Base-by-base conservation (phyloP, 2,113 vertebrate genomes). In the Nothobranchius furzeri region DNA sequence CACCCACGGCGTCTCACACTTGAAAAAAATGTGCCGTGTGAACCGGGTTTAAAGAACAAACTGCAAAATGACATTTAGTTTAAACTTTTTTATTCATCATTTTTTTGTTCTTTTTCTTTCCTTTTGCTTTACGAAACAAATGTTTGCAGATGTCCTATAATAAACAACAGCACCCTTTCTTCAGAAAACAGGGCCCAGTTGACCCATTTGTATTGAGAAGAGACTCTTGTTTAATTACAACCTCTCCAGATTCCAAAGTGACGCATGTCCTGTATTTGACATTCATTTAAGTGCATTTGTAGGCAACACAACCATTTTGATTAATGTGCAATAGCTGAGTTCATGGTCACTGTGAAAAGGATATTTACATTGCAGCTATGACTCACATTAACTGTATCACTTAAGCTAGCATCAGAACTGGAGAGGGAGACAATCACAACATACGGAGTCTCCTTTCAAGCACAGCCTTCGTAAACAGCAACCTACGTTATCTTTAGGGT, bases 81-180 rank as follows among this genome's bases (percentile, higher is more conserved):
- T 85, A 71, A 91, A 88, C 84, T 84, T 90, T 87, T 90, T 91
- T 89, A 89, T 89, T 88, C 61, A 75, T 85, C 72, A 87, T 83
- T 79, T 89, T 81, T 76, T 75, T 64, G 63, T 85, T 82, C 70
- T 90, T 88, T 91, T 91, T 75, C 90, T 84, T 76, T 45, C 79
- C 89, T 91, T 90, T 91, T 86, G 82, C 85, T 85, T 92, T 91
- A 93, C 88, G 89, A 93, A 93, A 93, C 90, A 93, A 93, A 92
- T 88, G 86, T 87, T 92, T 91, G 88, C 90, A 93, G 91, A 92
- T 92, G 88, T 92, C 88, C 86, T 87, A 89, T 90, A 93, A 92
- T 92, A 89, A 92, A 91, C 91, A 90, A 91, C 84, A 88, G 87
- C 86, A 83, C 87, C 85, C 80, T 78, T 75, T 67, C 76, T 85